phyloP scores from a whole-genome alignment of 2,113 vertebrate species.

The Turdus rufiventris region DNA sequence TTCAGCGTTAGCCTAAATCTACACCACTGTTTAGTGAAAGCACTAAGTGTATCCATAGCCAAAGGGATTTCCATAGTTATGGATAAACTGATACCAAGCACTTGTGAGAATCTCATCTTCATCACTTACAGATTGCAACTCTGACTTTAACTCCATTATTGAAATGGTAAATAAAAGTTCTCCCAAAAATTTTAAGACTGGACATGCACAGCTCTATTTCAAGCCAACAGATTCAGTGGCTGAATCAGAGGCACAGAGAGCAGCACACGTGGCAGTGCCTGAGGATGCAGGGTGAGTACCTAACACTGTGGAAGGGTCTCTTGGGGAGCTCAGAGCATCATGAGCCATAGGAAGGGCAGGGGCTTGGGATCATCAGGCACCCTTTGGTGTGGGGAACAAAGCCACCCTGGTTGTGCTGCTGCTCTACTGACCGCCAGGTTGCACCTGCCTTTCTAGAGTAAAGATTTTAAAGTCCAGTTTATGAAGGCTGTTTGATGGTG shows the following conservation, averaged over 20 bases:
- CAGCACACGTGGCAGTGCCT: background rate
- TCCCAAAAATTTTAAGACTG: background rate
- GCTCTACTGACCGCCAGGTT: background rate
- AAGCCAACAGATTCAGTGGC: background rate
- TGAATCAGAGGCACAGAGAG: background rate
- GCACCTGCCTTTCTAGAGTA: background rate
- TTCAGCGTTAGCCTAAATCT: background rate
- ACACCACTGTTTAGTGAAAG: background rate
- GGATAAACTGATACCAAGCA: background rate
- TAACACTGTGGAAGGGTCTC: background rate
- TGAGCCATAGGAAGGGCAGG: background rate
- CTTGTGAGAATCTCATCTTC: background rate
- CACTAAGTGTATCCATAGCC: background rate
- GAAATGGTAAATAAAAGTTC: background rate
- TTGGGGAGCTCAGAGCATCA: rapidly evolving
- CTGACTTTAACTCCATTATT: background rate
- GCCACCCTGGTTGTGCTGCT: background rate
- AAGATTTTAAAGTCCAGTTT: background rate
- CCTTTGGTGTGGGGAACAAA: rapidly evolving
- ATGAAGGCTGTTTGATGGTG: background rate
- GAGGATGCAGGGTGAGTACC: background rate
- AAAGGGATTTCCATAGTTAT: background rate
- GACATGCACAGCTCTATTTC: background rate
- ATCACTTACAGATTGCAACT: background rate
- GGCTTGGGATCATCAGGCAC: rapidly evolving